phyloP scores from a whole-genome alignment of 2,888 invertebrate species.

The Phortica okadai region DNA sequence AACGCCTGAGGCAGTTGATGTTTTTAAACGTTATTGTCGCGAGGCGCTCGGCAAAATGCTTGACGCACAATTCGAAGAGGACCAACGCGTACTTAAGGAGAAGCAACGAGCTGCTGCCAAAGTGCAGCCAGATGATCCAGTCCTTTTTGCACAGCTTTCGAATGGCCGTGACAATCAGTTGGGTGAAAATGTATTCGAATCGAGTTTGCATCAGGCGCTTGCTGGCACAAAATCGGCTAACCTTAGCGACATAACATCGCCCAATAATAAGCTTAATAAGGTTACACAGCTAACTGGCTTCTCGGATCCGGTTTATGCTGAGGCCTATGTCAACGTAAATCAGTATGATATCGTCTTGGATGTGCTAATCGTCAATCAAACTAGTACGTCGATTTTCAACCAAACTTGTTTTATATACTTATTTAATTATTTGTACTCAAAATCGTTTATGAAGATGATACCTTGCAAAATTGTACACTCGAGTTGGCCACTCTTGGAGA shows the following conservation, averaged over 20 bases:
- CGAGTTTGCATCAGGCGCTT: conserved; percentile 92
- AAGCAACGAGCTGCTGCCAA: conserved; percentile 83
- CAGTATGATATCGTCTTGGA: conserved; percentile 99
- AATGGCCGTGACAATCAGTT: conserved; percentile 81
- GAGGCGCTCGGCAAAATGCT: conserved; percentile 90
- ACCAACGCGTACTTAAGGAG: conserved; percentile 78
- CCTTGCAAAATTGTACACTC: conserved; percentile 97
- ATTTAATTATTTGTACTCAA: neutral
- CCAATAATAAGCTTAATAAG: conserved; percentile 82
- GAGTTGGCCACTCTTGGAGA: conserved; percentile 99
- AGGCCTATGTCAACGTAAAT: conserved; percentile 99
- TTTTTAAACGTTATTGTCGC: conserved; percentile 86
- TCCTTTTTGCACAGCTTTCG: conserved; percentile 87
- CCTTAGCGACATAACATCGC: conserved; percentile 78
- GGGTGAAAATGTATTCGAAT: conserved; percentile 90
- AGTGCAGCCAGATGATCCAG: conserved; percentile 91
- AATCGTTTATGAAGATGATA: conserved; percentile 81
- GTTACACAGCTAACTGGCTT: conserved; percentile 98
- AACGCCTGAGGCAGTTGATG: conserved; percentile 82
- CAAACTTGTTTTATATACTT: neutral
- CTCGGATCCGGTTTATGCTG: conserved; percentile 99
- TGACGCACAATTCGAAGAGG: conserved; percentile 83
- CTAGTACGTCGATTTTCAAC: conserved; percentile 78
- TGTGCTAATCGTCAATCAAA: conserved; percentile 98
- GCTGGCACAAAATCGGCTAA: conserved; percentile 79